Evolutionary conservation across 2,888 invertebrate genomes (phyloP).

Genomic region (Prenolepis imparis): DNA sequence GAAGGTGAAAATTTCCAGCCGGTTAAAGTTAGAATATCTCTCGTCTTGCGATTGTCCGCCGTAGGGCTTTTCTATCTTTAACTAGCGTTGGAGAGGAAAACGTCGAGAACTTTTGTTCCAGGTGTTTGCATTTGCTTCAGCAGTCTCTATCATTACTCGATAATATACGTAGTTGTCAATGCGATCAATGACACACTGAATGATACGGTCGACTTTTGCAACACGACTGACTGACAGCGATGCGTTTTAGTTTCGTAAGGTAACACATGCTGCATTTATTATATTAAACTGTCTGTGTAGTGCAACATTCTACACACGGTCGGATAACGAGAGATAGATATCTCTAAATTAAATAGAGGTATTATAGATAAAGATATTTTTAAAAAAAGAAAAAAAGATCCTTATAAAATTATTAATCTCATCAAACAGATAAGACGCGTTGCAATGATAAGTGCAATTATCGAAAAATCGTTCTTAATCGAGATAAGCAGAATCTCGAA

Average conservation of each 20-base stretch:
- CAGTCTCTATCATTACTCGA: background rate
- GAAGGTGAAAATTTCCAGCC: constrained; percentile 51
- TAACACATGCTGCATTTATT: background rate
- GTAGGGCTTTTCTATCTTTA: background rate
- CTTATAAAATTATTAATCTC: constrained; percentile 3
- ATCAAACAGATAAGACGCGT: constrained; percentile 25
- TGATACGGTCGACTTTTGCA: background rate
- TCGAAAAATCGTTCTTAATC: background rate
- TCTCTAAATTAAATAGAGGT: background rate
- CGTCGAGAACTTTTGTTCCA: background rate
- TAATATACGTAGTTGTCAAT: constrained; percentile 15
- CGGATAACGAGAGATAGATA: background rate
- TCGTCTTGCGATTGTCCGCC: background rate
- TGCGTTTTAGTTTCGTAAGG: background rate
- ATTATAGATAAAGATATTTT: background rate
- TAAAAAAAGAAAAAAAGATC: background rate
- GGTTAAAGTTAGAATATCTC: background rate
- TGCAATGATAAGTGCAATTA: background rate
- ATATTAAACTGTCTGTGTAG: background rate
- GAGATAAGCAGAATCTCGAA: background rate
- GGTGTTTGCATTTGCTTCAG: background rate
- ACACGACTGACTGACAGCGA: background rate
- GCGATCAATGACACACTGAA: constrained; percentile 5
- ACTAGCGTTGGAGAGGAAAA: background rate
- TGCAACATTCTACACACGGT: background rate